Evolutionary conservation across 1,140 invertebrate species (phyloP).

Genomic region (Drosophila kohkoa): DNA sequence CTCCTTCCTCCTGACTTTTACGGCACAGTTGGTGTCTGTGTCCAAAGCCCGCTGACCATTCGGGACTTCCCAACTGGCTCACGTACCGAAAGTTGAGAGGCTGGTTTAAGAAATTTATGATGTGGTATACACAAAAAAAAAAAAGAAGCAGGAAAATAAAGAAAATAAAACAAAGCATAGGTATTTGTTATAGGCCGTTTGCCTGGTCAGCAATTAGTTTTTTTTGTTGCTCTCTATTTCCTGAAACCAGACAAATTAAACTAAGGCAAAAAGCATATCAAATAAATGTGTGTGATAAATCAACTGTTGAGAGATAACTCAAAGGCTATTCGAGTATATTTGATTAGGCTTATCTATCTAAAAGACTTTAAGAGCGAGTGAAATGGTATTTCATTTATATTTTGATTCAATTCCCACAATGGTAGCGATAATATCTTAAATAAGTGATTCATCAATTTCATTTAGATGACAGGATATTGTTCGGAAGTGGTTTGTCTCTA

Average conservation of each 20-base stretch:
- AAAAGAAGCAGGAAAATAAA: not conserved
- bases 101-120: conserved; percentile 38
- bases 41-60: not conserved
- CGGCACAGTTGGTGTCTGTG: not conserved
- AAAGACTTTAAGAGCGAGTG: not conserved
- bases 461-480: not conserved
- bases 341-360: not conserved
- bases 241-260: not conserved
- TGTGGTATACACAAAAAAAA: conserved; percentile 20
- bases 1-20: not conserved
- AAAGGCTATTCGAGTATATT: not conserved
- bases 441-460: not conserved
- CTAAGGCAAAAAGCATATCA: not conserved
- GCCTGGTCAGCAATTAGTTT: conserved; percentile 13
- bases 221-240: not conserved
- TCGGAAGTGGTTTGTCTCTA: not conserved
- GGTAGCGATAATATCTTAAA: not conserved
- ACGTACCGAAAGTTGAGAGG: conserved; percentile 45
- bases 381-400: not conserved
- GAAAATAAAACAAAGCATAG: not conserved
- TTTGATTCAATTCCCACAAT: not conserved
- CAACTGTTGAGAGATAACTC: not conserved
- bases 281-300: conserved; percentile 3
- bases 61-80: conserved; percentile 39
- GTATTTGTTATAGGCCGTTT: conserved; percentile 5